phyloP scores from a whole-genome alignment of 2,113 vertebrate species.

The Cebus imitator region DNA sequence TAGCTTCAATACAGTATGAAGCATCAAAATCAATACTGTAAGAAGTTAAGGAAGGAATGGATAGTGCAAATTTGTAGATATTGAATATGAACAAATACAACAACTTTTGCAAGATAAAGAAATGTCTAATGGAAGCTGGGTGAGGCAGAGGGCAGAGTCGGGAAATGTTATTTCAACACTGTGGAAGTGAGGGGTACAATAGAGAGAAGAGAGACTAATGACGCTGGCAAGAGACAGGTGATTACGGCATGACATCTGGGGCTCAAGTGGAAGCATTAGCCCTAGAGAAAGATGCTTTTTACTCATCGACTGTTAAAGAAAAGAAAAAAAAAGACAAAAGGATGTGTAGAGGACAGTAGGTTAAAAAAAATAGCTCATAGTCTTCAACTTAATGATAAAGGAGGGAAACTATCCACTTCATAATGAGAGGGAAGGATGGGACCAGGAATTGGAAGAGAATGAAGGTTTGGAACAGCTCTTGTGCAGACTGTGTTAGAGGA shows the following conservation, averaged over 20 bases:
- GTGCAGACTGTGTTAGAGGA: conserved; percentile 55
- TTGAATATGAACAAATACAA: neutral
- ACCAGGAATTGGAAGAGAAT: neutral
- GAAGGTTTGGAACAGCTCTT: conserved; percentile 16
- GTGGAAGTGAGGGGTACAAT: neutral
- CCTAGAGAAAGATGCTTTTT: neutral
- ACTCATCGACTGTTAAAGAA: neutral
- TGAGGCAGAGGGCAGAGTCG: neutral
- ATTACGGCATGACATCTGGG: neutral
- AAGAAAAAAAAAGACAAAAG: neutral
- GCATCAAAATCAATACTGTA: neutral
- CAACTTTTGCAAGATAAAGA: neutral
- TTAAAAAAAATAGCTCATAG: neutral
- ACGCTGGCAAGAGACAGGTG: neutral
- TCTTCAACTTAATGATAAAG: neutral
- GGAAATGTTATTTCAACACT: neutral
- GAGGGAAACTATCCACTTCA: neutral
- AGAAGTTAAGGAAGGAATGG: neutral
- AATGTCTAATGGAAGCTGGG: neutral
- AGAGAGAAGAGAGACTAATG: neutral
- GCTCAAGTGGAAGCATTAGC: neutral
- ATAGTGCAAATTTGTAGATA: neutral
- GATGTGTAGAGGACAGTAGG: neutral
- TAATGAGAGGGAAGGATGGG: neutral
- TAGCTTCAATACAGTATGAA: neutral